Conservation (phyloP, 2,113 vertebrate species). For the Miniopterus natalensis region DNA sequence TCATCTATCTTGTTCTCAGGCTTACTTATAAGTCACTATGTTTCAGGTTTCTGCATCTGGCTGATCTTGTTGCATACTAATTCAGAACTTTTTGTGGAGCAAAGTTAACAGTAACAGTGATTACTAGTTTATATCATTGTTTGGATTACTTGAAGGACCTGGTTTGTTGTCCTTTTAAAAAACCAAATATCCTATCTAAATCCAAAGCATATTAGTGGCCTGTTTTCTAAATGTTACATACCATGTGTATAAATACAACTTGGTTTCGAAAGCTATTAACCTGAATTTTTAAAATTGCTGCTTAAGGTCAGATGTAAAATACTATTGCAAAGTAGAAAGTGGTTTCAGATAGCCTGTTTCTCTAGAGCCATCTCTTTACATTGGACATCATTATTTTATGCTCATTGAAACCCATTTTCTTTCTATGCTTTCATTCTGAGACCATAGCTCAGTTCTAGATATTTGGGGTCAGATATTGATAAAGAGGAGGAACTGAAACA, state of each 20-base stretch:
- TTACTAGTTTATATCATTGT: neutral
- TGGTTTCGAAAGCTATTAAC: neutral
- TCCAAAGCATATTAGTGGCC: neutral
- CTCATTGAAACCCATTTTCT: neutral
- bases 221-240: constrained; percentile 17
- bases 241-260: neutral
- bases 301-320: neutral
- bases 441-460: neutral
- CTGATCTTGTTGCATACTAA: neutral
- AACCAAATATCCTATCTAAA: constrained; percentile 21
- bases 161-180: neutral
- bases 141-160: neutral
- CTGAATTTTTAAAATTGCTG: neutral
- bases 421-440: neutral
- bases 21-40: neutral
- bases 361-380: neutral
- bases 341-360: neutral
- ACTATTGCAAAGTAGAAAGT: neutral
- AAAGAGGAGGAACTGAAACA: neutral
- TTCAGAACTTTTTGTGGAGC: neutral
- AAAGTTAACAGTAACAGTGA: neutral
- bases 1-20: neutral
- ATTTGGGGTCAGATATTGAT: neutral
- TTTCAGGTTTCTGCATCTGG: neutral
- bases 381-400: neutral